These are phyloP conservation scores for Gasteruption jaculator DNA, from an alignment of 2,888 invertebrate genomes.

Conservation along the genomic window DNA sequence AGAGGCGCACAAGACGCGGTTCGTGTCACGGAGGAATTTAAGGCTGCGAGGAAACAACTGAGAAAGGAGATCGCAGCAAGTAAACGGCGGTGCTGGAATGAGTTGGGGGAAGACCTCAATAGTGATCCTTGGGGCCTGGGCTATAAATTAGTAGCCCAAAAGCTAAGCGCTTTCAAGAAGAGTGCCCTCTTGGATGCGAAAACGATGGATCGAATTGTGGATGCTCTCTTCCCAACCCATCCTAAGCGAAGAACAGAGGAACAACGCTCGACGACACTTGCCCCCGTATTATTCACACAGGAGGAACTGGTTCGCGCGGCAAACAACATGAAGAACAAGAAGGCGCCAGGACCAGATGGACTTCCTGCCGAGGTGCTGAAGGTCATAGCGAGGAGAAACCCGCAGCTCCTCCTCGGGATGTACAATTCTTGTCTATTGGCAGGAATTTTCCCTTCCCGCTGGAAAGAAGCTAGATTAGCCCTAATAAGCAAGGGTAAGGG, in stretches of 20 bases:
- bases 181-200: not conserved
- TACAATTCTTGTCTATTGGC: no score
- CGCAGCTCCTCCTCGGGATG: no score
- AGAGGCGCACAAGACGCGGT: not conserved
- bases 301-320: slow-evolving; percentile 19
- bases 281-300: slow-evolving; percentile 13
- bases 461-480: slow-evolving; percentile 23
- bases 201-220: slow-evolving; percentile 13
- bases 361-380: slow-evolving; percentile 26
- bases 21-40: no score
- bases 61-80: slow-evolving; percentile 9
- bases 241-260: not conserved
- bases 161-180: no score
- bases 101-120: slow-evolving; percentile 23
- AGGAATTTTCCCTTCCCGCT: slow-evolving; percentile 18
- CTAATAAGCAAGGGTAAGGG: slow-evolving; percentile 18
- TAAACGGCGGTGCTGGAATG: slow-evolving; percentile 24
- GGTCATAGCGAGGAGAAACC: slow-evolving; percentile 8
- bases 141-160: slow-evolving; percentile 23
- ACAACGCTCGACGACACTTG: no score
- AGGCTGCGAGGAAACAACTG: slow-evolving; percentile 13
- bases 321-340: slow-evolving; percentile 15
- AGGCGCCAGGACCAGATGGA: slow-evolving; percentile 27
- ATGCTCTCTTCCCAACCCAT: slow-evolving; percentile 18
- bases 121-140: slow-evolving; percentile 26